These are phyloP conservation scores for Drosophila arawakana DNA, from an alignment of 1,140 invertebrate genomes.

Conservation along the genomic window DNA sequence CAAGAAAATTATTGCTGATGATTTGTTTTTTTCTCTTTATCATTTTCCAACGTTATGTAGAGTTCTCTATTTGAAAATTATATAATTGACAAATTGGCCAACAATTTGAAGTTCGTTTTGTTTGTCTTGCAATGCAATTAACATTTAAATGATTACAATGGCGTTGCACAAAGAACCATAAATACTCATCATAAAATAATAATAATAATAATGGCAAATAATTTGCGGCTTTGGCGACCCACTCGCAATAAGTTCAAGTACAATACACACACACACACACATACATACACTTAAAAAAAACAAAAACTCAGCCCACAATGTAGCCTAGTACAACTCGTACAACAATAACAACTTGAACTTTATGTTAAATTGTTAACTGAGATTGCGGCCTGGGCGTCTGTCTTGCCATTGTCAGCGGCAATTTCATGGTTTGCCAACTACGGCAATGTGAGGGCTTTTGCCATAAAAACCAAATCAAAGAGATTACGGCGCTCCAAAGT, in stretches of 20 bases:
- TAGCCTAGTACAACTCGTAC: conserved; percentile 1
- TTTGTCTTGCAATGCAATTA: conserved; percentile 60
- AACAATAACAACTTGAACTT: conserved; percentile 66
- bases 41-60: not conserved
- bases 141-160: conserved; percentile 71
- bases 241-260: conserved; percentile 55
- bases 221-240: conserved; percentile 56
- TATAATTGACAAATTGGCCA: conserved; percentile 63
- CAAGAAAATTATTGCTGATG: conserved; percentile 42
- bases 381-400: conserved; percentile 46
- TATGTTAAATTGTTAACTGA: conserved; percentile 63
- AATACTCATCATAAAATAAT: conserved; percentile 58
- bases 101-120: conserved; percentile 40
- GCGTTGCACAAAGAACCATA: conserved; percentile 52
- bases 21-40: conserved; percentile 28
- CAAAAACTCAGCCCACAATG: conserved; percentile 49
- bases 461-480: conserved; percentile 45
- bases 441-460: conserved; percentile 37
- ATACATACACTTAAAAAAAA: conserved; percentile 34
- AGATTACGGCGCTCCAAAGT: conserved; percentile 43
- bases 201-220: conserved; percentile 58
- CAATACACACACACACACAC: not conserved
- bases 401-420: conserved; percentile 71
- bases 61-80: conserved; percentile 59
- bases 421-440: conserved; percentile 71